Percentiles rank a stretch among this genome's conserved stretches.
Conservation (phyloP, 2,797 vertebrate species). For the Spatula versicolor region DNA sequence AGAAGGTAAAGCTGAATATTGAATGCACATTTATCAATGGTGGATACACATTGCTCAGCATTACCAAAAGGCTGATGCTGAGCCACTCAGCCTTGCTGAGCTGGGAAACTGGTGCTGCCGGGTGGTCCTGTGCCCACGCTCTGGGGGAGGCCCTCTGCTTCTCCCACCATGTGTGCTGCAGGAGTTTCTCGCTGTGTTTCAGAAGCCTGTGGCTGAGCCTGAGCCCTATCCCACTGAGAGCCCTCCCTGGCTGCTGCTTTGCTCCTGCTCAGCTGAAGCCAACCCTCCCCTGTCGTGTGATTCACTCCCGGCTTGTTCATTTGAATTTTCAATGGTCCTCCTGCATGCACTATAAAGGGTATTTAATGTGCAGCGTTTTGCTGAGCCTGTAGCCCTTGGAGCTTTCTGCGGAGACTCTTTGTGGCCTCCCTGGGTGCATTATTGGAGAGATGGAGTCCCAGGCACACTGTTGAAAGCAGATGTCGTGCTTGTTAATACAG, state of each 20-base stretch:
- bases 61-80: not conserved
- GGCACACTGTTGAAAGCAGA: not conserved
- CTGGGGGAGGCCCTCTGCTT: not conserved
- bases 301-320: not conserved
- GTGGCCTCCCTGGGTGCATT: not conserved
- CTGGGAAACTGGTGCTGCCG: not conserved
- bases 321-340: not conserved
- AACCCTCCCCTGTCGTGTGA: not conserved
- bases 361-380: not conserved
- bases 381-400: not conserved
- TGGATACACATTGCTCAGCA: no score
- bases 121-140: not conserved
- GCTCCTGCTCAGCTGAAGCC: not conserved
- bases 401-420: not conserved
- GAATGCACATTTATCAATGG: not conserved
- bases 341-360: not conserved
- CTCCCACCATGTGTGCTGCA: fast-evolving
- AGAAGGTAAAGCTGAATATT: not conserved
- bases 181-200: not conserved
- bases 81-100: not conserved
- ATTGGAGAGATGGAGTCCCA: not conserved
- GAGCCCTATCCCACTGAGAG: not conserved
- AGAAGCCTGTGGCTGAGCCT: not conserved
- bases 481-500: not conserved
- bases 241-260: not conserved